These are phyloP conservation scores for Euura lappo DNA, from an alignment of 1,140 invertebrate genomes.

Conservation along the genomic window DNA sequence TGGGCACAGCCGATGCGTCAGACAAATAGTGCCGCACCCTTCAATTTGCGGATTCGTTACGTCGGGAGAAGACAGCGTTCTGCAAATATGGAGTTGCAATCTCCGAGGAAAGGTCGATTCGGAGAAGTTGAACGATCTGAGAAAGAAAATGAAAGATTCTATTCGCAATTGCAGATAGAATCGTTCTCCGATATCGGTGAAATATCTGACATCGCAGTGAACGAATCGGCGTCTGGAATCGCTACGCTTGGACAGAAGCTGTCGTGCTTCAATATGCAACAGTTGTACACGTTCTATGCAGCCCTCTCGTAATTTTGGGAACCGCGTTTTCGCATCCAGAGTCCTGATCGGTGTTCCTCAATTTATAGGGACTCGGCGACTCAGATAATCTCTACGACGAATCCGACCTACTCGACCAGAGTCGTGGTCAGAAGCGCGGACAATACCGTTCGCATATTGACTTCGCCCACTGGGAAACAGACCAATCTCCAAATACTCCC, in stretches of 20 bases:
- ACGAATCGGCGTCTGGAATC: constrained; percentile 21
- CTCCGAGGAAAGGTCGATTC: constrained; percentile 17
- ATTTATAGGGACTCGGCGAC: constrained; percentile 23
- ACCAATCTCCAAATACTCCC: constrained; percentile 33
- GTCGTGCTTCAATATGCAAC: constrained; percentile 33
- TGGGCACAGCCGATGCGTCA: constrained; percentile 20
- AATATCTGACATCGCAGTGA: constrained; percentile 22
- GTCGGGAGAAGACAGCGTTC: constrained; percentile 15
- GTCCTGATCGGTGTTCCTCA: background rate
- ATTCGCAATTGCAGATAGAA: constrained; percentile 16
- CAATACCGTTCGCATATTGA: constrained; percentile 32
- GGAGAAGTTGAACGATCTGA: background rate
- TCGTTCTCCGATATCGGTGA: constrained; percentile 23
- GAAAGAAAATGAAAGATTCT: background rate
- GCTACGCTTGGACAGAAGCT: constrained; percentile 28
- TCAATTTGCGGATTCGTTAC: constrained; percentile 38
- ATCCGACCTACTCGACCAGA: constrained; percentile 29
- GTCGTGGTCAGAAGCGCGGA: constrained; percentile 30
- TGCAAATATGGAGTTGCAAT: constrained; percentile 43
- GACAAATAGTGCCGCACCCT: constrained; percentile 27
- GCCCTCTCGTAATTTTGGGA: constrained; percentile 32
- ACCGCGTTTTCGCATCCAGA: background rate
- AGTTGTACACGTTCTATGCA: constrained; percentile 34
- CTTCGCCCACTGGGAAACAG: constrained; percentile 25
- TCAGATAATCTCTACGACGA: constrained; percentile 27